phyloP scores from a whole-genome alignment of 2,113 vertebrate genomes.

The Emydura subglobosa region DNA sequence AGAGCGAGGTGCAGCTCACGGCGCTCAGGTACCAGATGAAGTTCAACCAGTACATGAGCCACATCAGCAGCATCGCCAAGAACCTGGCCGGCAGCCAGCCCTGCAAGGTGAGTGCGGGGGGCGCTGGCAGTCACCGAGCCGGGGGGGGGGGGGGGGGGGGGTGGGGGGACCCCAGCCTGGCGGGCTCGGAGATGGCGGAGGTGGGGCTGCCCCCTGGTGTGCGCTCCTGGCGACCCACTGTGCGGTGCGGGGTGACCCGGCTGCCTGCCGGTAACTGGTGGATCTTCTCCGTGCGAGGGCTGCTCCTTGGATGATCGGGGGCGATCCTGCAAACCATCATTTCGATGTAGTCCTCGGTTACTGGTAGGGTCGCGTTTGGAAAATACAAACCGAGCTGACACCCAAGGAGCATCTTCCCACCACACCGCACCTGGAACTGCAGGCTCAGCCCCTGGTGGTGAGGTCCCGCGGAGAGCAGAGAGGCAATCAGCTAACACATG shows the following conservation, averaged over 20 bases:
- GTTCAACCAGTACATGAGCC: conserved; percentile 79
- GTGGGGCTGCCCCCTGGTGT: no score
- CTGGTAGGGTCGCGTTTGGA: background rate
- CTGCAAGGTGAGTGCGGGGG: conserved; percentile 77
- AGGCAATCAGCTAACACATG: background rate
- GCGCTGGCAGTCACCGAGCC: no score
- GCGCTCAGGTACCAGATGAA: conserved; percentile 79
- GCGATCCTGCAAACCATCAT: no score
- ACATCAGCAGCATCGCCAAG: conserved; percentile 75
- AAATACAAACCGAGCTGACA: background rate
- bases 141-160: background rate
- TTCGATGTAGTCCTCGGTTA: no score
- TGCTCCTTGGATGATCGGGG: background rate
- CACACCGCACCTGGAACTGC: background rate
- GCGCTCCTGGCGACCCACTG: no score
- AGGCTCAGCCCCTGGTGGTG: background rate
- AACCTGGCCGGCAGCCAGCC: conserved; percentile 62
- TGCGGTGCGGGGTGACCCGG: no score
- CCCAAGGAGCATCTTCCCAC: background rate
- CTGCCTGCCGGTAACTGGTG: background rate
- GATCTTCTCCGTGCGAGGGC: no score
- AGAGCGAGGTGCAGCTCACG: conserved; percentile 72
- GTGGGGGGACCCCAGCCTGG: background rate
- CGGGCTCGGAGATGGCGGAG: no score
- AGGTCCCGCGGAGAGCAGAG: background rate